Evolutionary conservation across 2,888 invertebrate genomes (phyloP).

Genomic region (Anthrax anthrax): DNA sequence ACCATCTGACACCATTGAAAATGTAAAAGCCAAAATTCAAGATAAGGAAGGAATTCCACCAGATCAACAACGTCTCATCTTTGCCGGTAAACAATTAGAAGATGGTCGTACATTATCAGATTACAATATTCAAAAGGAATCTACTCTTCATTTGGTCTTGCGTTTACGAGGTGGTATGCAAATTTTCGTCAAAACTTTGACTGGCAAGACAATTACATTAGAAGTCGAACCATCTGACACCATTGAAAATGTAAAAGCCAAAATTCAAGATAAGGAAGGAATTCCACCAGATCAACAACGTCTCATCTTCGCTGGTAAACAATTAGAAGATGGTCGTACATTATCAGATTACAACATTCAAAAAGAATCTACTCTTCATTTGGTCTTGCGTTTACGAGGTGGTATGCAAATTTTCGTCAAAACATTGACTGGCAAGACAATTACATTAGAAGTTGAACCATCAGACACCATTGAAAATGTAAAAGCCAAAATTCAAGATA

Average conservation of each 20-base stretch:
- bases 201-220: conserved; percentile 22
- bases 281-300: conserved; percentile 25
- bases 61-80: conserved; percentile 24
- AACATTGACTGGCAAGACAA: conserved; percentile 22
- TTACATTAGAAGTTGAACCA: conserved; percentile 20
- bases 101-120: conserved; percentile 83
- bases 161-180: conserved; percentile 68
- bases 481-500: conserved; percentile 23
- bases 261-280: conserved; percentile 23
- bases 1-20: conserved; percentile 21
- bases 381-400: conserved; percentile 21
- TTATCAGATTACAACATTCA: conserved; percentile 23
- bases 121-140: conserved; percentile 88
- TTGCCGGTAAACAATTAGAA: conserved; percentile 61
- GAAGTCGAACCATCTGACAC: conserved; percentile 24
- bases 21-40: conserved; percentile 23
- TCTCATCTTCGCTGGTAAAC: conserved; percentile 23
- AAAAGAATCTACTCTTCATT: conserved; percentile 22
- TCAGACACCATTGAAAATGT: conserved; percentile 17
- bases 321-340: conserved; percentile 22
- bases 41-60: conserved; percentile 25
- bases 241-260: conserved; percentile 22
- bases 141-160: conserved; percentile 73
- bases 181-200: conserved; percentile 22
- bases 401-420: conserved; percentile 21